A percentile compares a stretch with the other conserved stretches of the same genome.
These are phyloP conservation scores for Rhinogobius similis DNA, from an alignment of 2,113 vertebrate species.

Conservation along the genomic window DNA sequence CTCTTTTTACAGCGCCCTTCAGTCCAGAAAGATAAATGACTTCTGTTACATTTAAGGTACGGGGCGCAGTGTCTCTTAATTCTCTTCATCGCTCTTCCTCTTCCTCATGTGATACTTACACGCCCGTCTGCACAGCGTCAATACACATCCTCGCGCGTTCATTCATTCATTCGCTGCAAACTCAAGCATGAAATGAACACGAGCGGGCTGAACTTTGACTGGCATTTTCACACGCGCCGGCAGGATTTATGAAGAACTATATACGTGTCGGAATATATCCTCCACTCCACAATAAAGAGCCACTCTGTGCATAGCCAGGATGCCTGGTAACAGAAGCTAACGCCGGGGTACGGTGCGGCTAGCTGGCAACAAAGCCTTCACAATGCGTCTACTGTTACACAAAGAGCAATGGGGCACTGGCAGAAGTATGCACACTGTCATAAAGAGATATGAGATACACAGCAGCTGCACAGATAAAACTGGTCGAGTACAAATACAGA, in stretches of 20 bases:
- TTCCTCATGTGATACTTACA: conserved; percentile 56
- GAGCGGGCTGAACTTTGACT: conserved; percentile 75
- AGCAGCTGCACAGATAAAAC: conserved; percentile 29
- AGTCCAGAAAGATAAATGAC: conserved; percentile 66
- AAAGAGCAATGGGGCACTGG: conserved; percentile 53
- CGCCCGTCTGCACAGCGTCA: conserved; percentile 62
- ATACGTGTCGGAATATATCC: conserved; percentile 59
- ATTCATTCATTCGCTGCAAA: conserved; percentile 51
- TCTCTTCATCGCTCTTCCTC: conserved; percentile 53
- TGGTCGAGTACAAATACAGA: not conserved
- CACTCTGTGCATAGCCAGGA: conserved; percentile 48
- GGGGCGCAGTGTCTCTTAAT: conserved; percentile 49
- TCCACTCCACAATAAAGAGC: conserved; percentile 45
- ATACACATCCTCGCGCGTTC: conserved; percentile 50
- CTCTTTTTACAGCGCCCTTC: conserved; percentile 63
- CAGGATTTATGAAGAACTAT: conserved; percentile 70
- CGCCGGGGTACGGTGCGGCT: conserved; percentile 37
- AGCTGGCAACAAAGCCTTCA: conserved; percentile 47
- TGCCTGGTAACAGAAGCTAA: conserved; percentile 38
- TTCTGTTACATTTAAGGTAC: conserved; percentile 58
- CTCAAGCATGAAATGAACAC: conserved; percentile 79
- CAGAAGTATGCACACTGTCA: conserved; percentile 26
- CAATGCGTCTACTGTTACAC: conserved; percentile 53
- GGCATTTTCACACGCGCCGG: conserved; percentile 60
- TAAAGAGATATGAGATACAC: conserved; percentile 46